A percentile compares a stretch with the other conserved stretches of the same genome.
phyloP scores from a whole-genome alignment of 35 echinoderm and acorn worm genomes.

The Ptychodera flava region DNA sequence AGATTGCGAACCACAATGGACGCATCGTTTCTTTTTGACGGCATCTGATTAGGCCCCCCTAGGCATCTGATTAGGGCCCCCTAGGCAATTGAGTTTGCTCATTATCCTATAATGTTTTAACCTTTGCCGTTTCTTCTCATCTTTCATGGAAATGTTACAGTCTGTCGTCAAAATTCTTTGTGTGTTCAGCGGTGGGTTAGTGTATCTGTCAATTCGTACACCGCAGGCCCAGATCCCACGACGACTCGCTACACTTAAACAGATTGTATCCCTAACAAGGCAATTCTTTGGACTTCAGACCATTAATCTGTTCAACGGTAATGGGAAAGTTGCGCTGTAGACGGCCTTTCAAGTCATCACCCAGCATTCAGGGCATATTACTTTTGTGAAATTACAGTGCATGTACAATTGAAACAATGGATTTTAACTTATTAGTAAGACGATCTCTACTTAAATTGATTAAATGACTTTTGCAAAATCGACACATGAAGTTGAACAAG shows the following conservation, averaged over 20 bases:
- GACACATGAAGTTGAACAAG: too few species aligned
- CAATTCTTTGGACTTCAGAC: background rate
- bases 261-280: background rate
- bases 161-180: background rate
- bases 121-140: background rate
- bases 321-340: too few species aligned
- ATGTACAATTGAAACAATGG: too few species aligned
- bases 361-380: too few species aligned
- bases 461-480: too few species aligned
- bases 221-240: background rate
- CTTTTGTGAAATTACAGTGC: too few species aligned
- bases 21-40: background rate
- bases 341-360: too few species aligned
- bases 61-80: background rate
- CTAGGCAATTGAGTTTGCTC: background rate
- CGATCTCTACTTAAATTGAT: too few species aligned
- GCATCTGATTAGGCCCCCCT: background rate
- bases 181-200: background rate
- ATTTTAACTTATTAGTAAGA: too few species aligned
- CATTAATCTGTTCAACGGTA: background rate
- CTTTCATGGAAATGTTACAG: too few species aligned
- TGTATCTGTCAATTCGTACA: background rate
- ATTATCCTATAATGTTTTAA: slow-evolving; percentile 2
- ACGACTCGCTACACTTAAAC: background rate
- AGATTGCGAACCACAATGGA: background rate